Percentiles rank a stretch among this genome's conserved stretches.
Evolutionary conservation across 1,140 invertebrate species (phyloP).

Genomic region (Drosophila ironensis): DNA sequence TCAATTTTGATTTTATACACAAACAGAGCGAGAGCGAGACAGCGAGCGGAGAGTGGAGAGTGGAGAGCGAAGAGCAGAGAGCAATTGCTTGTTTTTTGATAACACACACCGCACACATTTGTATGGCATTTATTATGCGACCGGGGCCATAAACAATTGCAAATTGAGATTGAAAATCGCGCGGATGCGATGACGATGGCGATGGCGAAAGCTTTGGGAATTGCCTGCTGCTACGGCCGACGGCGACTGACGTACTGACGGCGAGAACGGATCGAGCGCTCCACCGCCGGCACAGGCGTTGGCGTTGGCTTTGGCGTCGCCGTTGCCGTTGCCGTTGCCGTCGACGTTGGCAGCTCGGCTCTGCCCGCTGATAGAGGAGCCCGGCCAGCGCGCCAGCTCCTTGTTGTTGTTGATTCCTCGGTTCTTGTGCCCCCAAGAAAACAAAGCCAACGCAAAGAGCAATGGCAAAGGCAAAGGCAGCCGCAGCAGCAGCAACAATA

Average conservation of each 20-base stretch:
- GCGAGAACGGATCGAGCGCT: constrained; percentile 74
- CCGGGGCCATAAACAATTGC: constrained; percentile 33
- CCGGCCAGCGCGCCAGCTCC: constrained; percentile 23
- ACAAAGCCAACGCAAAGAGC: constrained; percentile 33
- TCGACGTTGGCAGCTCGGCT: constrained; percentile 11
- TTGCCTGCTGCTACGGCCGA: constrained; percentile 61
- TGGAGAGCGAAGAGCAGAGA: too few relatives aligned
- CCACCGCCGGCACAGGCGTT: constrained; percentile 11
- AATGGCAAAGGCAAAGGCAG: constrained; percentile 1
- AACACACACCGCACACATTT: constrained; percentile 32
- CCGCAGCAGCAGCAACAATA: too few relatives aligned
- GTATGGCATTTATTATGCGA: neutral
- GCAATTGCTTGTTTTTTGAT: constrained; percentile 43
- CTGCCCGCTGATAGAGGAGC: constrained; percentile 37
- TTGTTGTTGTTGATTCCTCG: constrained; percentile 46
- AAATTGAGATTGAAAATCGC: constrained; percentile 61
- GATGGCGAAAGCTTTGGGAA: too few relatives aligned
- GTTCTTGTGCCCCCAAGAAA: constrained; percentile 55
- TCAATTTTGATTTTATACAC: constrained; percentile 65
- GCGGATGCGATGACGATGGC: constrained; percentile 52
- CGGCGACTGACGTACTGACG: constrained; percentile 70
- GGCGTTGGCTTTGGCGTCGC: too few relatives aligned
- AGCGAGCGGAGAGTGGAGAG: neutral
- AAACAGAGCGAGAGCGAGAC: constrained; percentile 13
- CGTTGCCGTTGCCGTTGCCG: neutral